These are phyloP conservation scores for Nesoenas mayeri DNA, from an alignment of 2,113 vertebrate genomes.

Conservation along the genomic window DNA sequence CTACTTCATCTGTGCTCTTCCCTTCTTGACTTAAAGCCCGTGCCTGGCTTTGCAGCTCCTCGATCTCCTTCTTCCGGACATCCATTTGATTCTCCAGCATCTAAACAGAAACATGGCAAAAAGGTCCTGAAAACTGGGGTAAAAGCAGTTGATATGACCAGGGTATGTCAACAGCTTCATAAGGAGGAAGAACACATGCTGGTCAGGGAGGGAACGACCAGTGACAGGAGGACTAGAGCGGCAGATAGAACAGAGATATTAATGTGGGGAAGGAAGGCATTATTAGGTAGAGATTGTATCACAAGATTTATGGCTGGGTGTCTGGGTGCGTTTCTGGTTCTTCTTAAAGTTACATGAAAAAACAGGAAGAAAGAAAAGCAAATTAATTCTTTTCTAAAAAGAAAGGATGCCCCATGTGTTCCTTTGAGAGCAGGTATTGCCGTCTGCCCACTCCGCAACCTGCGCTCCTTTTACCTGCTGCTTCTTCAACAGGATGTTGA, in stretches of 20 bases:
- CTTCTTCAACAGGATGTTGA: conserved; percentile 96
- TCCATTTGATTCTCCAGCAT: conserved; percentile 98
- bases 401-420: neutral
- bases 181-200: neutral
- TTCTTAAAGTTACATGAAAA: neutral
- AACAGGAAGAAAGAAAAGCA: neutral
- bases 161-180: neutral
- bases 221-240: neutral
- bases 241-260: neutral
- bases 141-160: neutral
- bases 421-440: neutral
- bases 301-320: neutral
- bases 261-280: neutral
- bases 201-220: neutral
- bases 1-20: conserved; percentile 90
- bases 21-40: conserved; percentile 90
- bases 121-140: neutral
- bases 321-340: neutral
- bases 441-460: neutral
- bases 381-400: neutral
- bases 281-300: neutral
- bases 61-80: conserved; percentile 93
- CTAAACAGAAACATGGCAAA: conserved; percentile 67
- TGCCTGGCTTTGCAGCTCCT: conserved; percentile 92
- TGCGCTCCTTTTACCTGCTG: conserved; percentile 83